Evolutionary conservation across 2,113 vertebrate genomes (phyloP).

Genomic region (Malurus cyaneus): DNA sequence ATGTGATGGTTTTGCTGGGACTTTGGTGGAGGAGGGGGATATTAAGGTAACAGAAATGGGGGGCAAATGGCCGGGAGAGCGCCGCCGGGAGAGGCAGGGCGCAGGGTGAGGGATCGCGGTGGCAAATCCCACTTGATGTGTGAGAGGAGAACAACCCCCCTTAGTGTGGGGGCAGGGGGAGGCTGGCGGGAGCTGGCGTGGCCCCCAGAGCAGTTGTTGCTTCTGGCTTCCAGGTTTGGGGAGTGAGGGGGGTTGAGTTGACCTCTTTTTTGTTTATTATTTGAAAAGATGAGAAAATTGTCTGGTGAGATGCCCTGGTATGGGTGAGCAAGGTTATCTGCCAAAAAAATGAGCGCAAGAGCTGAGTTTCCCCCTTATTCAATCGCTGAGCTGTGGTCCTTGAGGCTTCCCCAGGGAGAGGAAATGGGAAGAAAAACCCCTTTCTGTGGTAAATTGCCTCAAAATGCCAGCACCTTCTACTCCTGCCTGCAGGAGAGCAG

Average conservation of each 20-base stretch:
- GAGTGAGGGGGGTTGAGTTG: background rate
- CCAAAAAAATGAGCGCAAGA: background rate
- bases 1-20: conserved; percentile 37
- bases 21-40: background rate
- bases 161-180: background rate
- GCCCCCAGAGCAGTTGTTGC: conserved; percentile 46
- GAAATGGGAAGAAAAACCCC: background rate
- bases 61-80: background rate
- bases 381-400: background rate
- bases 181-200: background rate
- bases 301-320: background rate
- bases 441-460: background rate
- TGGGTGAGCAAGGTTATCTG: background rate
- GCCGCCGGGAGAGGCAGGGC: background rate
- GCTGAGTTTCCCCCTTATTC: background rate
- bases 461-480: background rate
- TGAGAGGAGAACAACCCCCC: conserved; percentile 22
- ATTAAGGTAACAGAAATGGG: background rate
- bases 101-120: background rate
- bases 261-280: background rate
- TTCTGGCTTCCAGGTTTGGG: background rate
- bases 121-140: background rate
- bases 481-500: background rate
- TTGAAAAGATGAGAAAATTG: background rate
- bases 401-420: background rate